Evolutionary conservation across 2,888 invertebrate genomes (phyloP), one percentile per base, ranked within the genome.

Genomic region (Eupithecia insigniata): DNA sequence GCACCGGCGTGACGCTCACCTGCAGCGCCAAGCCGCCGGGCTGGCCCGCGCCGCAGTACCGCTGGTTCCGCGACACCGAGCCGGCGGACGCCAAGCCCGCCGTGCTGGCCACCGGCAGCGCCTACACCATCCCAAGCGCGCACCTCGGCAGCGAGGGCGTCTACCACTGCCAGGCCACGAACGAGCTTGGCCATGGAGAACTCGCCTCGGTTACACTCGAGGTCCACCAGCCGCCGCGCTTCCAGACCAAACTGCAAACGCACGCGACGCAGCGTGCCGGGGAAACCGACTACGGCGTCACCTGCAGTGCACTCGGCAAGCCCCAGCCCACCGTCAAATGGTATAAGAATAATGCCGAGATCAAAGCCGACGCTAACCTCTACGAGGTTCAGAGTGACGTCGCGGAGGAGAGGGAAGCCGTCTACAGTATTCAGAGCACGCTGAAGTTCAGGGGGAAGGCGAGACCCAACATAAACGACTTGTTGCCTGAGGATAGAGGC

Each of bases 1-100:
- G 97, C 2, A 95, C 96, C 4, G 96, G 96, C 0, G 97, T 97
- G 1, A 98, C 97, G 2, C 94, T 98, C 18, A 97, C 97, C 0
- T 98, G 98, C 85, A 96, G 96, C 58, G 98, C 98, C 0, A 96
- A 96, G 78, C 98, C 98, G 0, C 97, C 98, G 0, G 98, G 98
- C n/a, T 98, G 98, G 96, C 98, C 98, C 0, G 97, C 97, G 32
- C 98, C 98, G 0, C 97, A 97, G 84, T 98, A 97, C 90, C 95
- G 97, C 72, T 98, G 98, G 98, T 98, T 97, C 95, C 95, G 97
- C 70, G 97, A 97, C 83, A 96, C 96, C 75, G 95, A 95, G 6
- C 95, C 96, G 10, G 90, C 92, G 22, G 94, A 95, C 7, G 89
- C 95, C 0, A 96, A 96, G 80, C 94, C 95, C 0, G 95, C 95